Evolutionary conservation across 2,888 invertebrate genomes (phyloP).

Genomic region (Zygothrica quintamaculata): DNA sequence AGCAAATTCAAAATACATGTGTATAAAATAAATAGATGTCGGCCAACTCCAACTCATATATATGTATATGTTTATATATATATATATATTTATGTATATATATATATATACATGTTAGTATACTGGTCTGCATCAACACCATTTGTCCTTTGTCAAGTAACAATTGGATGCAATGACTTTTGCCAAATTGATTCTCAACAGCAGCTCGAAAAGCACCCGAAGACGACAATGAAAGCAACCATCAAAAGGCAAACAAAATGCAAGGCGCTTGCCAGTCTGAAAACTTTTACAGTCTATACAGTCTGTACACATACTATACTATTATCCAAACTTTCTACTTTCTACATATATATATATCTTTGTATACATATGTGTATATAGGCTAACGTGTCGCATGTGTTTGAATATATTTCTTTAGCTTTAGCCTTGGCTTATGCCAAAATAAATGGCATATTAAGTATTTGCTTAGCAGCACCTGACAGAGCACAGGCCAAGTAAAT

Average conservation of each 20-base stretch:
- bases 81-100: constrained; percentile 5
- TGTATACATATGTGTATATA: constrained; percentile 24
- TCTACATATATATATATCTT: not conserved
- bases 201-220: constrained; percentile 34
- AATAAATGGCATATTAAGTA: constrained; percentile 79
- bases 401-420: constrained; percentile 42
- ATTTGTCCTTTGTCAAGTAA: constrained; percentile 79
- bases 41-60: constrained; percentile 20
- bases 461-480: constrained; percentile 72
- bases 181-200: constrained; percentile 77
- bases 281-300: constrained; percentile 35
- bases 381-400: constrained; percentile 54
- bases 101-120: constrained; percentile 17
- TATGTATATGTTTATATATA: constrained; percentile 1
- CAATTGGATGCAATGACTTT: constrained; percentile 79
- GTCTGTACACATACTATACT: constrained; percentile 4
- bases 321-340: constrained; percentile 1
- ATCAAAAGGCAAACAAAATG: constrained; percentile 63
- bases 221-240: constrained; percentile 54
- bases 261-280: constrained; percentile 62
- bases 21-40: constrained; percentile 77
- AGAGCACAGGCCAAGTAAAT: constrained; percentile 38
- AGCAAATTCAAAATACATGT: constrained; percentile 71
- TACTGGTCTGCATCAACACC: constrained; percentile 69
- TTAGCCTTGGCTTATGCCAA: constrained; percentile 62